Evolutionary conservation across 2,113 vertebrate genomes (phyloP).

Genomic region (Neofelis nebulosa): DNA sequence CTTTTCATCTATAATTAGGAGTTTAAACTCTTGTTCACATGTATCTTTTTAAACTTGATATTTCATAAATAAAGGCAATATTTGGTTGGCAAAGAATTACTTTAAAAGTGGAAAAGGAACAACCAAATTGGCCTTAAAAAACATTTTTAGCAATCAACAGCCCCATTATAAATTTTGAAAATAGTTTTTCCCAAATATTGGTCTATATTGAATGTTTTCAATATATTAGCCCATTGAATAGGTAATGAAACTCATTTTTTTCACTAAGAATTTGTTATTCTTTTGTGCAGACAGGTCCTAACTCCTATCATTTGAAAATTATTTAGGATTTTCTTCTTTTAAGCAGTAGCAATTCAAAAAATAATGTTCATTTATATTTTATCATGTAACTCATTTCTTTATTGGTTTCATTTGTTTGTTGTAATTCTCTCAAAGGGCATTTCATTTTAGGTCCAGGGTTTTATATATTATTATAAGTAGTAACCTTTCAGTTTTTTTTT

Average conservation of each 20-base stretch:
- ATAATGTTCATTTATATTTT: not conserved
- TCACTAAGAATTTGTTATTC: not conserved
- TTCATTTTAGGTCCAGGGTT: not conserved
- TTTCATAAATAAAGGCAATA: not conserved
- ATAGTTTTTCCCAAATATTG: not conserved
- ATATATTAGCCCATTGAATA: not conserved
- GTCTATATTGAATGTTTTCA: not conserved
- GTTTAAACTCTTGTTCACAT: not conserved
- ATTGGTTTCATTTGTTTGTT: not conserved
- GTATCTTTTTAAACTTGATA: not conserved
- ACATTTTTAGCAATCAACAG: not conserved
- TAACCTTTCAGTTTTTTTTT: not conserved
- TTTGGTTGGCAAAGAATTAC: not conserved
- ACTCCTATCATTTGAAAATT: not conserved
- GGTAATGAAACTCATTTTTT: not conserved
- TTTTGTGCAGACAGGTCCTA: not conserved
- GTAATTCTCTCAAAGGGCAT: not conserved
- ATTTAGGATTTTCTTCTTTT: not conserved
- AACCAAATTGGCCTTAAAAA: not conserved
- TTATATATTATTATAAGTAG: not conserved
- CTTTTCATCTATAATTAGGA: not conserved
- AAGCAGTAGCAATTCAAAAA: not conserved
- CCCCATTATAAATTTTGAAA: not conserved
- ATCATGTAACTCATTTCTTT: not conserved
- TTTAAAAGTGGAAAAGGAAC: not conserved